Evolutionary conservation across 2,113 vertebrate genomes (phyloP).

Genomic region (Microcebus jonahi): DNA sequence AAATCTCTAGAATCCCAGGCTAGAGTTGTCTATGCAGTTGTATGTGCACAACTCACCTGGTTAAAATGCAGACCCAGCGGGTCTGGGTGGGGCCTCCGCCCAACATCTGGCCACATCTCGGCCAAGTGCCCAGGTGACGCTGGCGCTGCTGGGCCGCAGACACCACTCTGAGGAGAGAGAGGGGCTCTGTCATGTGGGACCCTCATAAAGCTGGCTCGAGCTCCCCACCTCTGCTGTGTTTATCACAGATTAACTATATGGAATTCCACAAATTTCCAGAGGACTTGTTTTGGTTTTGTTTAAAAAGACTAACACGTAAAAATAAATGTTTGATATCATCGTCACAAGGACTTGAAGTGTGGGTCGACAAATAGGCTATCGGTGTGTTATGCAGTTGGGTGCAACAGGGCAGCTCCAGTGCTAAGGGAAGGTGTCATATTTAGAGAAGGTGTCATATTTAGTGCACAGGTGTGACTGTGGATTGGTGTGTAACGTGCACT

Average conservation of each 20-base stretch:
- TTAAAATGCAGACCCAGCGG: neutral
- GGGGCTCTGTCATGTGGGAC: accelerated
- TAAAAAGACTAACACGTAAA: neutral
- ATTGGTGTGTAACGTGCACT: accelerated
- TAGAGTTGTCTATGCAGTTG: neutral
- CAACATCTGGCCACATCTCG: neutral
- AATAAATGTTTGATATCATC: neutral
- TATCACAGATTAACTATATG: neutral
- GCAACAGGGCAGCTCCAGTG: neutral
- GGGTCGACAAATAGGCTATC: neutral
- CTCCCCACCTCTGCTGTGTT: neutral
- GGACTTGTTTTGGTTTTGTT: neutral
- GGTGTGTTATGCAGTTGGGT: neutral
- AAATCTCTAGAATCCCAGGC: neutral
- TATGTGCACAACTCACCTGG: neutral
- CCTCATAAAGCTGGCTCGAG: neutral
- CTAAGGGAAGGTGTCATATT: accelerated
- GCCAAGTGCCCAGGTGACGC: accelerated
- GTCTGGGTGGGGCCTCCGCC: neutral
- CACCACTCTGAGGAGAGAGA: neutral
- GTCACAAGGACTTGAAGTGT: neutral
- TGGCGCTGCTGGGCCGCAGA: accelerated
- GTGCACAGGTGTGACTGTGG: accelerated
- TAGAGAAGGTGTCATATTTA: neutral
- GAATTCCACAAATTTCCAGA: neutral